Evolutionary conservation across 1,140 invertebrate genomes (phyloP), one percentile per base, ranked within the genome.

Genomic region (Pomacea maculata): DNA sequence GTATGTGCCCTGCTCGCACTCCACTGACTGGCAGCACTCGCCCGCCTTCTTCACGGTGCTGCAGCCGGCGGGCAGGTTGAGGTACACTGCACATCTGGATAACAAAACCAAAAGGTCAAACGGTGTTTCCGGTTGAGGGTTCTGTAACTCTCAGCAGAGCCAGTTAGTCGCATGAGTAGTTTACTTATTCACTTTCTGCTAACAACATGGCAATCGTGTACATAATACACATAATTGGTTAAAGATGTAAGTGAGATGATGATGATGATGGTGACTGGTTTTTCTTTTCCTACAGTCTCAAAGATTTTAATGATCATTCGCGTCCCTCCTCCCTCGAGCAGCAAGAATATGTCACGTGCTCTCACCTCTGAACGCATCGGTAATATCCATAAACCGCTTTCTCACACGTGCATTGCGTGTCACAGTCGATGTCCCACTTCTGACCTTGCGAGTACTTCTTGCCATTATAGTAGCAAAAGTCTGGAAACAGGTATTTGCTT

Each of bases 41-140:
- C 85, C 85, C 29, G 67, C 55, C 70, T 84, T 80, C 78, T 84
- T 84, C n/a, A 63, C 54, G 17, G 76, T 55, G 12, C 73, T 63
- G 71, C 88, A 89, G 4, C 78, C 85, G 45, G 34, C 55, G 45
- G 88, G 88, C 45, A 89, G 57, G 81, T 88, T 87, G 77, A 83
- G 86, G 83, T 87, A 89, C 45, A 55, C 82, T 29, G 88, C 87
- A 74, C 88, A 89, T 57, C 87, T 89, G 78, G 34, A 73, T 9
- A 71, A 54, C 54, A 17, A 52, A 54, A 63, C 14, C 19, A 45
- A 70, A 67, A 81, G 57, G 11, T 61, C 57, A 61, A 45, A 45
- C 34, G 6, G 34, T 6, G 34, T 61, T 61, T 61, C 57, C 57
- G 57, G 34, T 1, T 45, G 34, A 4, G 34, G 34, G 34, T 45